phyloP scores from a whole-genome alignment of 2,888 invertebrate species.

The Cataglyphis altisquamis region DNA sequence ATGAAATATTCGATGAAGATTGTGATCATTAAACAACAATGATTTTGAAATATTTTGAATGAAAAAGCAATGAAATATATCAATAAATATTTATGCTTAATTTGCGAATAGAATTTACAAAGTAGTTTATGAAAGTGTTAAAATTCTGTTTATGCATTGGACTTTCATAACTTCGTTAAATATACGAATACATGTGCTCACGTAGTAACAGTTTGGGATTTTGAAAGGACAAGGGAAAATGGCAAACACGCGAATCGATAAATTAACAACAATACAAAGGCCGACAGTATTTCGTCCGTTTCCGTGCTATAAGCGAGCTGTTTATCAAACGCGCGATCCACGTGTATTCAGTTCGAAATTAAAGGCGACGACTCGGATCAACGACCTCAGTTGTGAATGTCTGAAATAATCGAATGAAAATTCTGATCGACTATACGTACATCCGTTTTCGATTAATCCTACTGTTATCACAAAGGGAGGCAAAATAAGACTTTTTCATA shows the following conservation, averaged over 20 bases:
- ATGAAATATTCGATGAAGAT: not conserved
- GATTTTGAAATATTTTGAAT: not conserved
- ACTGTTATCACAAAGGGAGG: not conserved
- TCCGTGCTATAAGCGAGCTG: conserved; percentile 10
- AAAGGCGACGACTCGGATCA: conserved; percentile 9
- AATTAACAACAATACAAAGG: conserved; percentile 21
- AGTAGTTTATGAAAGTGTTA: not conserved
- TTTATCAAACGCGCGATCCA: conserved; percentile 7
- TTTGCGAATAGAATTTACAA: not conserved
- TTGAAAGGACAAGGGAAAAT: not conserved
- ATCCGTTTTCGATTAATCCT: not conserved
- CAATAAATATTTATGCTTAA: not conserved
- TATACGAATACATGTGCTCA: not conserved
- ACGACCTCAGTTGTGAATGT: conserved; percentile 28
- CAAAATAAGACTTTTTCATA: not conserved
- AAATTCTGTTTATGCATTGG: not conserved
- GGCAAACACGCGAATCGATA: conserved; percentile 20
- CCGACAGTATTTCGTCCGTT: not conserved
- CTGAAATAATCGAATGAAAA: conserved; percentile 43
- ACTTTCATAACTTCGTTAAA: conserved; percentile 8
- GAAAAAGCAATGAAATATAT: not conserved
- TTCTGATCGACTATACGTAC: not conserved
- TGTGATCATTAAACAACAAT: not conserved
- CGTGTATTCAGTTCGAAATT: conserved; percentile 7
- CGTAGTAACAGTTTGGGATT: conserved; percentile 18